Evolutionary conservation across 2,888 invertebrate genomes (phyloP), one percentile per base, ranked within the genome.

Genomic region (Drosophila paranaensis): DNA sequence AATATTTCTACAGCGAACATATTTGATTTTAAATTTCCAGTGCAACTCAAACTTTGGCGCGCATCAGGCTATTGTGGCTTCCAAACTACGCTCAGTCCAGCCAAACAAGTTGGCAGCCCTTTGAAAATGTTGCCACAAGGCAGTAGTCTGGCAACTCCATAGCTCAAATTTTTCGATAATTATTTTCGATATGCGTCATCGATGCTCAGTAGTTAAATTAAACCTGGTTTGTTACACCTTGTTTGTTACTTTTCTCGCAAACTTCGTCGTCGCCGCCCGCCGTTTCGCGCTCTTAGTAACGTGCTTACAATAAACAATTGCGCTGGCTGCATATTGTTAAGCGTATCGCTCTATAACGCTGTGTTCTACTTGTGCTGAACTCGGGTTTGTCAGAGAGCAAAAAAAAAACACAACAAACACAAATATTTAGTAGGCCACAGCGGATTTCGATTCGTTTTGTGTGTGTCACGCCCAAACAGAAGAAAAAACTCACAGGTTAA

Each of bases 391-490:
- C 62, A 53, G 37, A 65, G 57, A 77, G 35, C 63, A 51, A 25
- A 48, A 51, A 25, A 48, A 60, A 73, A 65, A 66, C 25, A 65
- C 61, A 75, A 71, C 66, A 76, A 72, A 79, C 53, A 61, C 43
- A 50, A 55, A 53, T 39, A 37, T 58, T 78, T 68, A 73, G 67
- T 76, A 77, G 77, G 77, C 79, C 77, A 71, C 70, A 63, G 56
- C 66, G 57, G 68, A 53, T 64, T 68, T 66, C 50, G 53, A 58
- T 67, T 74, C 70, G 69, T 58, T 69, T 64, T 75, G 81, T 81
- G 65, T 71, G 79, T 89, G 84, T 84, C 89, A 84, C 84, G 89
- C 84, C 84, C 84, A 89, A 88, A 58, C 58, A 58, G 6, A 13
- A 48, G 65, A n/a, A 40, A 60, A 69, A 60, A 48, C 68, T 63